Evolutionary conservation across 2,888 invertebrate species (phyloP).

Genomic region (Tyria jacobaeae): DNA sequence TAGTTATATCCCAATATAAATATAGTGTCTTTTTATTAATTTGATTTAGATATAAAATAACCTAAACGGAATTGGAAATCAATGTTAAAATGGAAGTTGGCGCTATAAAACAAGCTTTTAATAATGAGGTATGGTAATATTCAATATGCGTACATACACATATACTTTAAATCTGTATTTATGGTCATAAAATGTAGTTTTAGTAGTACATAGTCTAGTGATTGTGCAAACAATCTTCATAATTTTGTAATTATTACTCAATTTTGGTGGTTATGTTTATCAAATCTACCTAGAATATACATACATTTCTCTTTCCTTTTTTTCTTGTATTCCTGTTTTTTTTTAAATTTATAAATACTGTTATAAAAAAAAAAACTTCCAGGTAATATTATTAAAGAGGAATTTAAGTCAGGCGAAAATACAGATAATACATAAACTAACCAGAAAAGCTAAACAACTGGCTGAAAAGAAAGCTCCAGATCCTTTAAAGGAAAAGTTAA

Average conservation of each 20-base stretch:
- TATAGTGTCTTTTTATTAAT: not conserved
- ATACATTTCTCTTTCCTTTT: no score
- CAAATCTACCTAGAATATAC: no score
- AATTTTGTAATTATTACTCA: no score
- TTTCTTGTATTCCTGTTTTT: no score
- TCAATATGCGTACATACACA: not conserved
- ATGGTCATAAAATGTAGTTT: not conserved
- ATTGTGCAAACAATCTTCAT: not conserved
- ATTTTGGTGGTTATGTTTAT: no score
- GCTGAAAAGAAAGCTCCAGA: constrained; percentile 73
- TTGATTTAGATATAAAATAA: no score
- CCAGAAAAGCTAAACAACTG: constrained; percentile 77
- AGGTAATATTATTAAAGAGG: constrained; percentile 78
- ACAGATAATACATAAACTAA: constrained; percentile 79
- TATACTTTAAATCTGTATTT: not conserved
- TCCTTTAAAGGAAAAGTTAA: constrained; percentile 68
- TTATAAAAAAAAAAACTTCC: constrained; percentile 32
- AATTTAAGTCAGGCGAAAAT: constrained; percentile 77
- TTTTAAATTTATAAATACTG: not conserved
- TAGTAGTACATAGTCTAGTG: not conserved
- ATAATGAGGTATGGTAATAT: constrained; percentile 73
- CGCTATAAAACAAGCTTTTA: constrained; percentile 82
- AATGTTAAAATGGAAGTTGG: constrained; percentile 76
- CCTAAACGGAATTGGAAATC: constrained; percentile 30
- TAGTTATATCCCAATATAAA: constrained; percentile 13